Percentiles rank a stretch among this genome's conserved stretches.
Conservation (phyloP, 2,888 invertebrate genomes). For the Acleris sparsana region DNA sequence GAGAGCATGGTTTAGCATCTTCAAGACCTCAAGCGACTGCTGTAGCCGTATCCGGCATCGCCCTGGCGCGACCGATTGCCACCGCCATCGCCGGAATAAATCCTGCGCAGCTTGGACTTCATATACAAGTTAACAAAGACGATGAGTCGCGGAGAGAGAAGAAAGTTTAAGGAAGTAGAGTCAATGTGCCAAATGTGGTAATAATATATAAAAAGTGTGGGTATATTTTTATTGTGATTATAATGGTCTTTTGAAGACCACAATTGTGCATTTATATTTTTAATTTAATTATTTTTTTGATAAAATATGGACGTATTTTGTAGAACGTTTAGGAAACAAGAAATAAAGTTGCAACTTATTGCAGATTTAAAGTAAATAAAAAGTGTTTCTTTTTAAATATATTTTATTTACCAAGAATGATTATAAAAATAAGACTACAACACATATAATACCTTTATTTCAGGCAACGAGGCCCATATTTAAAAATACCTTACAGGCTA, state of each 20-base stretch:
- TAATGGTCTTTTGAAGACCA: background rate
- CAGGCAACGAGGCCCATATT: too few species aligned
- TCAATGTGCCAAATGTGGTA: background rate
- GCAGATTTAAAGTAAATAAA: too few species aligned
- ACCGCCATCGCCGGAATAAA: constrained; percentile 90
- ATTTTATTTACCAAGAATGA: too few species aligned
- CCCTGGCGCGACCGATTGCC: constrained; percentile 87
- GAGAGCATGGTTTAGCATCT: constrained; percentile 87
- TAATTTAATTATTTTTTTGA: background rate
- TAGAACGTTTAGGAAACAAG: background rate
- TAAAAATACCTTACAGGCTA: too few species aligned
- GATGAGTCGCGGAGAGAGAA: background rate
- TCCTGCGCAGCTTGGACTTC: constrained; percentile 63
- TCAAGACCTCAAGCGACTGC: constrained; percentile 89
- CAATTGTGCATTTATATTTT: constrained; percentile 1
- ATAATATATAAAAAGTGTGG: background rate
- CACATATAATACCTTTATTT: too few species aligned
- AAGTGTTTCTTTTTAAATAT: too few species aligned
- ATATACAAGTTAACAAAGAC: constrained; percentile 50
- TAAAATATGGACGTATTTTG: background rate
- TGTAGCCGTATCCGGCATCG: constrained; percentile 87
- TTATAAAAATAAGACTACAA: too few species aligned
- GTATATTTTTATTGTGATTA: background rate
- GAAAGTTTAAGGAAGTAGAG: background rate
- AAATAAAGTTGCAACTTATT: too few species aligned